phyloP scores from a whole-genome alignment of 2,797 vertebrate species.

The Protonibea diacanthus region DNA sequence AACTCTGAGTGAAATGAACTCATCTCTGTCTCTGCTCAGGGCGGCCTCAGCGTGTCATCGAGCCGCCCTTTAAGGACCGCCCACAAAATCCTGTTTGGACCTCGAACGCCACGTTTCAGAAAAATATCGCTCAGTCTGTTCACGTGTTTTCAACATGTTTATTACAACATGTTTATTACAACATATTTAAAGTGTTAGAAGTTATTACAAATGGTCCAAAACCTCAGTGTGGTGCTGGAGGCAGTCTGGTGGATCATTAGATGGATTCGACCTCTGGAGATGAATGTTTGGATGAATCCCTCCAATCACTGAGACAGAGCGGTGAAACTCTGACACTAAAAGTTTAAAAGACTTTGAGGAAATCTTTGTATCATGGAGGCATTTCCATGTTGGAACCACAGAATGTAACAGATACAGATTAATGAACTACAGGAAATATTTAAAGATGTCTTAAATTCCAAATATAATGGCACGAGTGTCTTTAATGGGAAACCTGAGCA shows the following conservation, averaged over 20 bases:
- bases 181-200: neutral
- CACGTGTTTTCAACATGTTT: too few species aligned
- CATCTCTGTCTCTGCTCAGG: too few species aligned
- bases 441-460: conserved; percentile 27
- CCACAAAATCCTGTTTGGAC: too few species aligned
- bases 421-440: conserved; percentile 19
- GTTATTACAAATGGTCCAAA: neutral
- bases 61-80: too few species aligned
- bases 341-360: neutral
- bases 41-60: too few species aligned
- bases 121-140: too few species aligned
- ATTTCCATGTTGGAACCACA: neutral
- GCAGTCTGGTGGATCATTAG: too few species aligned
- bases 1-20: too few species aligned
- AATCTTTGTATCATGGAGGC: neutral
- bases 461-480: conserved; percentile 43
- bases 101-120: too few species aligned
- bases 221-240: neutral
- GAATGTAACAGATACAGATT: neutral
- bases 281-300: neutral
- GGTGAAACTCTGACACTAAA: too few species aligned
- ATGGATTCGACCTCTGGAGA: neutral
- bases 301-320: neutral
- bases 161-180: too few species aligned
- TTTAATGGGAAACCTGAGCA: conserved; percentile 57